Evolutionary conservation across 1,140 invertebrate genomes (phyloP).

Genomic region (Brachionus rotundiformis): DNA sequence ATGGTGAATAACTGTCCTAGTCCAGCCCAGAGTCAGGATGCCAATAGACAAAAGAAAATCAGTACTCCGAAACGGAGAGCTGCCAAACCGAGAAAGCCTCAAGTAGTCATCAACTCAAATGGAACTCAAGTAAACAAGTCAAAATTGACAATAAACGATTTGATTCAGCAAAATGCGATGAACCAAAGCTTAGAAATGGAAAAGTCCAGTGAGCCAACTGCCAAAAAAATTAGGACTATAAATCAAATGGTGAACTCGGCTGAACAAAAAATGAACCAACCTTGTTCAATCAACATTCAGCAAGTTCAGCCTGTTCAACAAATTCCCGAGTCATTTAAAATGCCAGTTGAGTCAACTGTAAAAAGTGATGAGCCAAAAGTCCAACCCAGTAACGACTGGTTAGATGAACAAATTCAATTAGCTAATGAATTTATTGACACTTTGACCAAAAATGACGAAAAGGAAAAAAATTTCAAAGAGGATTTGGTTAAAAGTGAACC

Average conservation of each 20-base stretch:
- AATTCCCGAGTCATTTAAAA: neutral
- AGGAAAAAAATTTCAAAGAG: neutral
- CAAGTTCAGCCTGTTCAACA: slow-evolving; percentile 14
- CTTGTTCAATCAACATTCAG: neutral
- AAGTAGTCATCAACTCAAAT: neutral
- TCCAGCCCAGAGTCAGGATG: neutral
- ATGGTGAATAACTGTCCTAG: neutral
- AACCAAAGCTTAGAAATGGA: slow-evolving; percentile 28
- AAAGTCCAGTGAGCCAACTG: slow-evolving; percentile 21
- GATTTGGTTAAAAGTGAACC: slow-evolving; percentile 10
- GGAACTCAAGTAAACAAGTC: slow-evolving; percentile 30
- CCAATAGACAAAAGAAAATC: neutral
- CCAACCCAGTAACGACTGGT: slow-evolving; percentile 28
- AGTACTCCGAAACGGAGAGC: slow-evolving; percentile 18
- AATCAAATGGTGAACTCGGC: slow-evolving; percentile 15
- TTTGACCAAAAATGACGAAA: slow-evolving; percentile 28
- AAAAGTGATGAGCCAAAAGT: neutral
- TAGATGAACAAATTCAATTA: slow-evolving; percentile 39
- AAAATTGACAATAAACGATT: slow-evolving; percentile 37
- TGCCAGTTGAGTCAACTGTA: neutral
- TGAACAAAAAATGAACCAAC: neutral
- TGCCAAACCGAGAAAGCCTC: slow-evolving; percentile 28
- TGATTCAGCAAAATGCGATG: slow-evolving; percentile 32
- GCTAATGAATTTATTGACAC: slow-evolving; percentile 40
- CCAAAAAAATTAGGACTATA: slow-evolving; percentile 39